Base-by-base conservation (phyloP, 2,888 invertebrate genomes). In the Yponomeuta evonymella region DNA sequence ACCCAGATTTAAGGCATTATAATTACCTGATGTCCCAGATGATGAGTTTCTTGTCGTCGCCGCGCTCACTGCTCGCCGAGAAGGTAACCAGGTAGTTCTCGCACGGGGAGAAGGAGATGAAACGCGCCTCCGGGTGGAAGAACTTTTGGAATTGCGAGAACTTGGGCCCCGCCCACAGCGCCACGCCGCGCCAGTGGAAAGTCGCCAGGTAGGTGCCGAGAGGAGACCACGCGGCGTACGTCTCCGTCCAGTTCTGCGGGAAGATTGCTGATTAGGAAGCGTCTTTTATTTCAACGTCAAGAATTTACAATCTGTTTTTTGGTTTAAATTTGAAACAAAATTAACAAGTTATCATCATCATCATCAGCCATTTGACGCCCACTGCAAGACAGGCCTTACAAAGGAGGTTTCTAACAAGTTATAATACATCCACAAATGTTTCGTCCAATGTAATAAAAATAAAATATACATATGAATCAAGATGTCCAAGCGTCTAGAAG, bases 171-270 rank as follows among this genome's bases (percentile, higher is more conserved):
- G 98, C 99, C 99, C 99, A 99, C 67, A 99, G 93, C 0, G 98
- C 98, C 70, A 99, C 98, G 71, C 99, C 99, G 74, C 96, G 94
- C 87, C 96, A 96, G 83, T 99, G 99, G 92, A 99, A 98, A 0
- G 99, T 99, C 0, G 98, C 96, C 76, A 99, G 92, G 85, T 98
- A 99, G 0, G 98, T 98, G 67, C 99, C 99, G 63, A 98, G 92
- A 0, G 99, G 99, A 1, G 99, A 99, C 99, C 99, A 99, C 77
- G 97, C 96, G 1, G 98, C 97, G 78, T 98, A 97, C 0, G 98
- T 97, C 82, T 99, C 98, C 0, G 99, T 98, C 96, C 99, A 99
- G 77, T 96, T 94, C 97, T 98, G 81, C 71, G 62, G 64, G 48
- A 23, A 30, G 30, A 51, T 2, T 58, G 51, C 15, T 58, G 51